phyloP scores from a whole-genome alignment of 2,113 vertebrate genomes.

The Cheirogaleus medius region DNA sequence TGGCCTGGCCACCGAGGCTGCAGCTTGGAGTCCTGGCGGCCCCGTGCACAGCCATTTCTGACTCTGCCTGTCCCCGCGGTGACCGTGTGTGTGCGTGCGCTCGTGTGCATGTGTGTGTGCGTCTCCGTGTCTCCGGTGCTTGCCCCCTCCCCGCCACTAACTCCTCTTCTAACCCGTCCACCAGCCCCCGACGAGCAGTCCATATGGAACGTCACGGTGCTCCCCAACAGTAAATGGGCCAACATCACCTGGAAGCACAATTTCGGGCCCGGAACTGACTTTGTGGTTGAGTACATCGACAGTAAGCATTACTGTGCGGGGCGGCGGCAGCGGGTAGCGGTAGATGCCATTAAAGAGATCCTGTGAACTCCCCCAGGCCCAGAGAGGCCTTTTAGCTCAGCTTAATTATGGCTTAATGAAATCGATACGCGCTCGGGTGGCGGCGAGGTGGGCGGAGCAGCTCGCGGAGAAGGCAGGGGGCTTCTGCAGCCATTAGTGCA shows the following conservation, averaged over 20 bases:
- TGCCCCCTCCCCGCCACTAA: conserved; percentile 80
- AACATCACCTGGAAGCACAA: conserved; percentile 99
- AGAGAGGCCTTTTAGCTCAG: neutral
- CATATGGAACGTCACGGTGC: conserved; percentile 98
- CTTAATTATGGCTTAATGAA: neutral
- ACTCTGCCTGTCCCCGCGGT: neutral
- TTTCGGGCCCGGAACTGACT: conserved; percentile 94
- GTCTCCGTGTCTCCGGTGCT: neutral
- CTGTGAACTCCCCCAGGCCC: conserved; percentile 64
- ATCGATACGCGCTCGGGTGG: neutral
- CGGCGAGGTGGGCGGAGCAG: neutral
- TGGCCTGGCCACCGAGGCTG: conserved; percentile 49
- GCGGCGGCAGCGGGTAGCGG: conserved; percentile 71
- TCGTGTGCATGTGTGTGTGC: neutral
- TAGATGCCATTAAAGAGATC: conserved; percentile 68
- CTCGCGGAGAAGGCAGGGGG: neutral
- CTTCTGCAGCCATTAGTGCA: neutral
- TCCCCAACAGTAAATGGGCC: conserved; percentile 97
- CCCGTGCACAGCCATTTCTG: neutral
- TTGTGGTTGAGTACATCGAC: conserved; percentile 99
- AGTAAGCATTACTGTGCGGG: conserved; percentile 93
- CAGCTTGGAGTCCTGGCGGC: conserved; percentile 33
- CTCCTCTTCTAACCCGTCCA: conserved; percentile 89
- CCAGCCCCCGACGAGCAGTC: conserved; percentile 89
- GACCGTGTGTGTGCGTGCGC: neutral